phyloP scores from a whole-genome alignment of 1,140 invertebrate species.

The Steinernema khuongi region DNA sequence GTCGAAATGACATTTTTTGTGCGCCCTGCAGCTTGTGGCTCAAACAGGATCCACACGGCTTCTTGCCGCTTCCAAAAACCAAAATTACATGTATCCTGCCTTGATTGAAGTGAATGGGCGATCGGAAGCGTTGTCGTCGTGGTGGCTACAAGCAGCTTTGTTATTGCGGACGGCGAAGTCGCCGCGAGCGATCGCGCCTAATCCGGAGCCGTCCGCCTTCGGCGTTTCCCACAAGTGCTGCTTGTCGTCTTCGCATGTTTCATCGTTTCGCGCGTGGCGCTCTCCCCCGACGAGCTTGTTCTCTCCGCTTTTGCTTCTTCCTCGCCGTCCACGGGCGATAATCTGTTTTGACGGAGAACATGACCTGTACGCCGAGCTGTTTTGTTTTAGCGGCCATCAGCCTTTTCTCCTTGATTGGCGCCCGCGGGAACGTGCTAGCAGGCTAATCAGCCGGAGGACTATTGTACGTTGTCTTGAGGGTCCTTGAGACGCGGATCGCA shows the following conservation, averaged over 20 bases:
- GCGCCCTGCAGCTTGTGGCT: neutral
- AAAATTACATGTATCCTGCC: no score
- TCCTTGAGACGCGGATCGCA: no score
- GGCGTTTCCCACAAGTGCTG: neutral
- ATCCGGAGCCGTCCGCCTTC: neutral
- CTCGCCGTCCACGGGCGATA: neutral
- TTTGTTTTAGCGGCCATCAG: conserved; percentile 8
- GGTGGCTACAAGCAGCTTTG: neutral
- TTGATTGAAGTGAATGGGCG: no score
- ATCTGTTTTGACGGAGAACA: conserved; percentile 9
- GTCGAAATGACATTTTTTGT: neutral
- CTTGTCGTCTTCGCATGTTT: neutral
- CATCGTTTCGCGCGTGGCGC: neutral
- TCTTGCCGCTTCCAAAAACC: neutral
- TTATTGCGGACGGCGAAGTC: neutral
- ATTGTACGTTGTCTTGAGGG: conserved; percentile 5
- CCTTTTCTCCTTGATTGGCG: conserved; percentile 9
- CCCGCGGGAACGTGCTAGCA: neutral
- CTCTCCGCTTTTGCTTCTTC: neutral
- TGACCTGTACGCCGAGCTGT: conserved; percentile 8
- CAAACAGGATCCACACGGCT: neutral
- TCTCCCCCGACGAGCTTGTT: neutral
- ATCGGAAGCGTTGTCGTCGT: no score
- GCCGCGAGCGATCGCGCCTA: neutral
- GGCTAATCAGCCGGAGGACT: neutral